Evolutionary conservation across 2,888 invertebrate species (phyloP), one percentile per base, ranked within the genome.

Genomic region (Kryphioiulus occultus): DNA sequence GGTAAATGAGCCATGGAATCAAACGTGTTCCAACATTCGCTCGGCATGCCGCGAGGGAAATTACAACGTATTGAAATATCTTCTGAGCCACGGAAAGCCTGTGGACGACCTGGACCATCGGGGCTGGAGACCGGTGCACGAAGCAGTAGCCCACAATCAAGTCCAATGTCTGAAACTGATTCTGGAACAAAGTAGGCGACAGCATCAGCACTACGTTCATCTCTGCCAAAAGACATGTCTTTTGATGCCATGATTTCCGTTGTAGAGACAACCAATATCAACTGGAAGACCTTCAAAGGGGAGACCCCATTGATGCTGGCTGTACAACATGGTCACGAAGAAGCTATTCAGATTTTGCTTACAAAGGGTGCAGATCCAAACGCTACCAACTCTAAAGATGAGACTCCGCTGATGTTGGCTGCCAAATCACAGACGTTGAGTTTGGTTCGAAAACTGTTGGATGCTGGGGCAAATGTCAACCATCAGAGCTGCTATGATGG

Each of bases 81-180:
- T 90, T n/a, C 39, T 90, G 10, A 32, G 84, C 12, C 68, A 87
- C 1, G 92, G 91, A 19, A 90, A 90, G 44, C 90, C 91, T 19
- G 91, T 91, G 42, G 92, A 92, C 90, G 91, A 91, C 9, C 89
- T 90, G 88, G 92, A 92, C 89, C 92, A 92, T 89, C 89, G 92
- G 87, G 92, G 92, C 0, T 92, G 92, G 92, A 90, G 90, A 53
- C 91, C 92, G n/a, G 86, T 92, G 15, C 92, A 92, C 90, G 92
- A 92, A 88, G 92, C 92, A 26, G 90, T 90, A n/a, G 90, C 90
- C 83, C 88, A 90, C 7, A 90, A 91, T 5, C 91, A 91, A 88
- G 86, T 91, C 9, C 89, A 90, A n/a, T 90, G 89, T 47, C 86
- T 90, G 35, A 88, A 89, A 59, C 87, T 88, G 35, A 78, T 90